Base-by-base conservation (phyloP, 2,113 vertebrate species). In the Eurystomus gularis region DNA sequence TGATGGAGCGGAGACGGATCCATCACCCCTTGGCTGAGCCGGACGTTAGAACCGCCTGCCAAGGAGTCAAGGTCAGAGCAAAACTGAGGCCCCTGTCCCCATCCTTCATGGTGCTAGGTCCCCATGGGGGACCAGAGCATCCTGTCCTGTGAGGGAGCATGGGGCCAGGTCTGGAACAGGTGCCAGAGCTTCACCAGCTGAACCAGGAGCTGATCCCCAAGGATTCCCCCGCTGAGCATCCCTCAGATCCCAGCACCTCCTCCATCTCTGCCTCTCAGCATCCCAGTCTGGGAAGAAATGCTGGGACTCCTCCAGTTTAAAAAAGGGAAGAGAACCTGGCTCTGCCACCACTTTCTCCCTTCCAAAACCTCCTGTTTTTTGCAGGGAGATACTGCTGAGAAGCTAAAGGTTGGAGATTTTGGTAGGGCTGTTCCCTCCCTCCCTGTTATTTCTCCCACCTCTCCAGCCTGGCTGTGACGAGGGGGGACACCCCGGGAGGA, bases 141-240 rank as follows among this genome's bases (percentile, higher is more conserved):
- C 17, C 51, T 0, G 0, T 57, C 55, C 58, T 44, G 33, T 0
- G 4, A 51, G 21, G 37, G 37, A 54, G 4, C 2, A 0, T 0
- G 4, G 54, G 31, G 29, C 13, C 82, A 26, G 37, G 24, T 8
- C 71, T 17, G 57, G 26, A 61, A 17, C 1, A 13, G 61, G 46
- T 28, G 8, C 17, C 71, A 46, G 72, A 49, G 23, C 60, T 70
- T 33, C 6, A 2, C 15, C 2, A 10, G 33, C 25, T 52, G 17
- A 52, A 40, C 37, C 2, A 0, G 35, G 48, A 90, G 33, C 58
- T 49, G 60, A 81, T 24, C 17, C n/a, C 28, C 77, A 10, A 52
- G 62, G 23, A 11, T 39, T 46, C 16, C 35, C 19, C n/a, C 51
- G 5, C 6, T 0, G 5, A 58, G 42, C 66, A 33, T 1, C 54